phyloP scores from a whole-genome alignment of 1,140 invertebrate species.

The Apocrypta bakeri region DNA sequence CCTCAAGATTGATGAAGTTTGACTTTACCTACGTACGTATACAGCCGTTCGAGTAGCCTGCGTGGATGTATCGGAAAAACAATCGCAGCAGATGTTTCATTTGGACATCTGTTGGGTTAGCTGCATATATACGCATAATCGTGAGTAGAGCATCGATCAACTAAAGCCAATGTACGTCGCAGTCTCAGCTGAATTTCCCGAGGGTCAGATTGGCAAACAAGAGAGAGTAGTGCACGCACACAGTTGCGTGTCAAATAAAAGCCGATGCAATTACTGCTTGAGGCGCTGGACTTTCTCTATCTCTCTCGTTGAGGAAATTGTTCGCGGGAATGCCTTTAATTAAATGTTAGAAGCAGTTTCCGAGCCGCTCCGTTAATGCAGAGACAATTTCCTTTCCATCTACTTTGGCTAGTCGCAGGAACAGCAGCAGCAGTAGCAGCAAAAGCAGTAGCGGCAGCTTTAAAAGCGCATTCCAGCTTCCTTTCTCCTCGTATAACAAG shows the following conservation, averaged over 20 bases:
- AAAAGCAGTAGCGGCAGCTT: slow-evolving; percentile 48
- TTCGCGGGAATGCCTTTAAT: slow-evolving; percentile 73
- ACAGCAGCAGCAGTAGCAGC: too few relatives aligned
- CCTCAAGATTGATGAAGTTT: background rate
- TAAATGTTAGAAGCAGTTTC: slow-evolving; percentile 74
- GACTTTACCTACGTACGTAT: background rate
- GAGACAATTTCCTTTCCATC: slow-evolving; percentile 74
- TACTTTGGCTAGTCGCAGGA: slow-evolving; percentile 64
- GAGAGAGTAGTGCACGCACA: slow-evolving; percentile 60
- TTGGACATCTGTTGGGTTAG: background rate
- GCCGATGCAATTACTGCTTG: slow-evolving; percentile 66
- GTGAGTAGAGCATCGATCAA: background rate
- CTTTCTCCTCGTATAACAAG: slow-evolving; percentile 60
- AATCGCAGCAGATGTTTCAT: background rate
- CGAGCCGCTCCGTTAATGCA: slow-evolving; percentile 72
- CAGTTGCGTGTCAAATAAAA: slow-evolving; percentile 70
- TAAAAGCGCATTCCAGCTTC: slow-evolving; percentile 60
- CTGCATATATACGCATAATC: background rate
- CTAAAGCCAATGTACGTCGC: too few relatives aligned
- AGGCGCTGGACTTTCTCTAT: background rate
- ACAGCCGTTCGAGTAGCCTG: too few relatives aligned
- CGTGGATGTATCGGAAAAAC: background rate
- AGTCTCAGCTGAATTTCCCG: slow-evolving; percentile 17
- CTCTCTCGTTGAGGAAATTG: slow-evolving; percentile 64
- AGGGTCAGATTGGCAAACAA: slow-evolving; percentile 63